Evolutionary conservation across 2,113 vertebrate genomes (phyloP).

Genomic region (Ictidomys tridecemlineatus): DNA sequence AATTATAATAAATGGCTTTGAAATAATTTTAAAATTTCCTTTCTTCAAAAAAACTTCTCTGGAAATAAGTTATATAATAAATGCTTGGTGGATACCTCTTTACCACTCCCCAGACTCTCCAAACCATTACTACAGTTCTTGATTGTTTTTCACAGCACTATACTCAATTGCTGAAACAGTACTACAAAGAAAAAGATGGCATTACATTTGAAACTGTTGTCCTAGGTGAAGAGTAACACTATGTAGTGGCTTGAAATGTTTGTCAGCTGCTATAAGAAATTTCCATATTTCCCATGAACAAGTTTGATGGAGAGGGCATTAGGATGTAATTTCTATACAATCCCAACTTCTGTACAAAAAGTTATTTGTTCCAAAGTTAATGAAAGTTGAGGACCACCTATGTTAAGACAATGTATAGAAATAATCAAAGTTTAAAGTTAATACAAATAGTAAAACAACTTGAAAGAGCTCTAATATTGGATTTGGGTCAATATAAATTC

Average conservation of each 20-base stretch:
- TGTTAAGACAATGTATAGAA: not conserved
- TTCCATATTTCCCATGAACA: not conserved
- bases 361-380: not conserved
- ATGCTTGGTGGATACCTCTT: not conserved
- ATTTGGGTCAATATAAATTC: not conserved
- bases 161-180: not conserved
- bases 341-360: not conserved
- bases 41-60: not conserved
- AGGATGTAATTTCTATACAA: not conserved
- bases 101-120: not conserved
- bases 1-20: not conserved
- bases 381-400: not conserved
- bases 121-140: not conserved
- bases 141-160: not conserved
- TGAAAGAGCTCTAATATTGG: not conserved
- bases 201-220: not conserved
- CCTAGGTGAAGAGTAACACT: not conserved
- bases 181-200: not conserved
- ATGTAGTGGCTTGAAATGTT: not conserved
- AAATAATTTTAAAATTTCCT: not conserved
- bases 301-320: not conserved
- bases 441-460: not conserved
- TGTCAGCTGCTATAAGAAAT: not conserved
- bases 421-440: not conserved
- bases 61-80: not conserved